These are phyloP conservation scores for Cottus gobio DNA, from an alignment of 2,113 vertebrate species.

Conservation along the genomic window DNA sequence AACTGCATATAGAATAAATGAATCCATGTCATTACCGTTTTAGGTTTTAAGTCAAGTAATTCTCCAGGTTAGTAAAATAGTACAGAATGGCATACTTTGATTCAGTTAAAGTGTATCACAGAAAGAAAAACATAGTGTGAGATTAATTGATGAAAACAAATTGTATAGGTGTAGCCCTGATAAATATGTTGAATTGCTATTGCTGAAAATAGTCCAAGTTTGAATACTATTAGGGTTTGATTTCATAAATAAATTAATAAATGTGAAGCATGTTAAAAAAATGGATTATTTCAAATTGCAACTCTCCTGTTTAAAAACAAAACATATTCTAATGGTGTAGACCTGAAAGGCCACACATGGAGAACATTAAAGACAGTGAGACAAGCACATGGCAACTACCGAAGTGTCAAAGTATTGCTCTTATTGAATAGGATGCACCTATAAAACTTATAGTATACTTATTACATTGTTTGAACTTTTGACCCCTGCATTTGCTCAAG, in stretches of 20 bases:
- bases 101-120: neutral
- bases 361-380: constrained; percentile 6
- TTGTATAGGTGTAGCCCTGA: no score
- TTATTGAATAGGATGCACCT: constrained; percentile 40
- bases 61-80: neutral
- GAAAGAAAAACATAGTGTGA: neutral
- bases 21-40: no score
- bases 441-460: constrained; percentile 5
- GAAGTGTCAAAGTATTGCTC: constrained; percentile 34
- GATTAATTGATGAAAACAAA: no score
- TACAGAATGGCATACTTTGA: neutral
- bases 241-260: neutral
- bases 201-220: neutral
- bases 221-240: no score
- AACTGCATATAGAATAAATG: neutral
- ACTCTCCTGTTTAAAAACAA: neutral
- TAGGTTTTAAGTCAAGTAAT: neutral
- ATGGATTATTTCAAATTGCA: neutral
- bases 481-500: neutral
- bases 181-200: neutral
- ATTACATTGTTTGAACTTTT: neutral
- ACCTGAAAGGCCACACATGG: neutral
- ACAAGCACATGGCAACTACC: constrained; percentile 8
- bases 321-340: neutral
- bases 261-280: neutral